phyloP scores from a whole-genome alignment of 2,797 vertebrate species.

The Megalops cyprinoides region DNA sequence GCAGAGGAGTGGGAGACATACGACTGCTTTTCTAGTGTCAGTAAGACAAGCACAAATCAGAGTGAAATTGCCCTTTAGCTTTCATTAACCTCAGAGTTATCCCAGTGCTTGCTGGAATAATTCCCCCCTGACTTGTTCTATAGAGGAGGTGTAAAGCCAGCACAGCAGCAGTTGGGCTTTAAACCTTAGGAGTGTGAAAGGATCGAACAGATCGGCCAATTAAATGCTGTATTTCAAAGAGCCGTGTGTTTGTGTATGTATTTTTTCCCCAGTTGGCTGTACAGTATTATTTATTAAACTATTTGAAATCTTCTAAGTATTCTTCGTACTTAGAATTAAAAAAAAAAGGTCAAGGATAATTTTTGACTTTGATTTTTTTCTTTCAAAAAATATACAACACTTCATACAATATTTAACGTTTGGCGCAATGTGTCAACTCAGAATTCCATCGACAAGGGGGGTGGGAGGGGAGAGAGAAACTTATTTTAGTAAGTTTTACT shows the following conservation, averaged over 20 bases:
- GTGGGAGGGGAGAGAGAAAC: too few species aligned
- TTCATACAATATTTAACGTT: neutral
- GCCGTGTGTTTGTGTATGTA: neutral
- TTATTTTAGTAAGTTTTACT: too few species aligned
- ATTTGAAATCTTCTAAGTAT: too few species aligned
- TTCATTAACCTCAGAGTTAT: conserved; percentile 14
- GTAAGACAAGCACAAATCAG: neutral
- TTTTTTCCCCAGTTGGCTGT: too few species aligned
- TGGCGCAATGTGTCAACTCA: neutral
- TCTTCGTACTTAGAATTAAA: too few species aligned
- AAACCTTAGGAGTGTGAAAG: neutral
- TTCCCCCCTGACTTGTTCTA: neutral
- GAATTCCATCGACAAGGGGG: too few species aligned
- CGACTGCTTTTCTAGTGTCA: conserved; percentile 1
- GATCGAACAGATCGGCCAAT: conserved; percentile 13
- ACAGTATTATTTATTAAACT: too few species aligned
- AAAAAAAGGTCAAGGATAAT: too few species aligned
- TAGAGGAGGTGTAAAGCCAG: neutral
- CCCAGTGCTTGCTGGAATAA: neutral
- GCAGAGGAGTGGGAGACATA: conserved; percentile 12
- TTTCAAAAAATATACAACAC: neutral
- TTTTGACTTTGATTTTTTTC: neutral
- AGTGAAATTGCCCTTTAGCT: conserved; percentile 6
- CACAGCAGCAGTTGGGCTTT: neutral
- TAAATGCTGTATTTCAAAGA: neutral